Conservation (phyloP, 2,113 vertebrate genomes). For the Sebastes schlegelii region DNA sequence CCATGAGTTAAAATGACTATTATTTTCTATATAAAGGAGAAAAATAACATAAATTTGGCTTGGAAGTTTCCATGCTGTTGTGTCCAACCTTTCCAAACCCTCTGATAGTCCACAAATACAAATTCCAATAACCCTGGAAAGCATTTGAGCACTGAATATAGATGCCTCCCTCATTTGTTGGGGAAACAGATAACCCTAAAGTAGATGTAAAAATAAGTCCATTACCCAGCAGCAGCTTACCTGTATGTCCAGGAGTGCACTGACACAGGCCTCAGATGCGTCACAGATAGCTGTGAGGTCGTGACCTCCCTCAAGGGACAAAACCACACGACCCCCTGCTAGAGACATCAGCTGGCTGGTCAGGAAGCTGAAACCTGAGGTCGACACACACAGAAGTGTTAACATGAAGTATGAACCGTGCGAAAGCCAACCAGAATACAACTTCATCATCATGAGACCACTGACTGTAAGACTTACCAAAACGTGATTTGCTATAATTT, state of each 20-base stretch:
- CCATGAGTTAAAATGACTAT: background rate
- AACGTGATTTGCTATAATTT: constrained; percentile 13
- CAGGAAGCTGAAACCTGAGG: constrained; percentile 93
- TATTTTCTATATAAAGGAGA: background rate
- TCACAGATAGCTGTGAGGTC: constrained; percentile 97
- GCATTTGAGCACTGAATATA: no score
- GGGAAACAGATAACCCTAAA: background rate
- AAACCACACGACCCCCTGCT: constrained; percentile 90
- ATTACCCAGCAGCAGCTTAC: constrained; percentile 79
- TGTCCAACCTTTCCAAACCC: background rate
- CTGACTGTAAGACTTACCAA: background rate
- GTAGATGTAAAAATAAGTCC: background rate
- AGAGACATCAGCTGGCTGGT: constrained; percentile 93
- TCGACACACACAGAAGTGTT: constrained; percentile 35
- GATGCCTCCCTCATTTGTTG: background rate
- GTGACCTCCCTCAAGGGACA: constrained; percentile 94
- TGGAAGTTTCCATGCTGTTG: background rate
- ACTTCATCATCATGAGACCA: background rate
- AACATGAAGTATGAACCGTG: background rate
- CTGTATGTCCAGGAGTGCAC: constrained; percentile 91
- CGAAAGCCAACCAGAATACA: constrained; percentile 1
- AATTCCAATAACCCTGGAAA: background rate
- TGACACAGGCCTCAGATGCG: constrained; percentile 93
- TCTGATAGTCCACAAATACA: background rate
- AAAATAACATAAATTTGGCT: background rate